These are phyloP conservation scores for Sorex araneus DNA, from an alignment of 2,113 vertebrate species.

Conservation along the genomic window DNA sequence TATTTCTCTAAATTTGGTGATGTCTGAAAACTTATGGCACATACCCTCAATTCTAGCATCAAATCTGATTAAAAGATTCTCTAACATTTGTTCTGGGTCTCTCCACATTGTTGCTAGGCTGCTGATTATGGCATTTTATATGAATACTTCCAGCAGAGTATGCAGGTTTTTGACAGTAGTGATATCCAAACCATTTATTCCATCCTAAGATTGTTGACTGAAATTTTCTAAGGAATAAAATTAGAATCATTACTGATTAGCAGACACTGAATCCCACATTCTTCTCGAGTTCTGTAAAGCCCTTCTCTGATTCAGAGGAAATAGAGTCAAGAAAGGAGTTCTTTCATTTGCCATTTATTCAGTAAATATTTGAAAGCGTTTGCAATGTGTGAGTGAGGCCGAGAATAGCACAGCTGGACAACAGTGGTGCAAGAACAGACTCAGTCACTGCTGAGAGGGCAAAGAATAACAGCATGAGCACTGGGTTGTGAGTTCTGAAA, in stretches of 20 bases:
- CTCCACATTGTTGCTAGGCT: background rate
- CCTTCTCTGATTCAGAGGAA: slow-evolving; percentile 7
- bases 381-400: background rate
- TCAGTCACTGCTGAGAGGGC: background rate
- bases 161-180: slow-evolving; percentile 25
- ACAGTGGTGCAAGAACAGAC: background rate
- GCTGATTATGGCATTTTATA: slow-evolving; percentile 31
- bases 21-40: slow-evolving; percentile 33
- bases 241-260: slow-evolving; percentile 60
- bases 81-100: slow-evolving; percentile 4
- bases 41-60: slow-evolving; percentile 23
- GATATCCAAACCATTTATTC: slow-evolving; percentile 7
- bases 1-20: background rate
- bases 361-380: slow-evolving; percentile 10
- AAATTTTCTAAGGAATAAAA: slow-evolving; percentile 74
- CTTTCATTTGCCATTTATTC: slow-evolving; percentile 43
- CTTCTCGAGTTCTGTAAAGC: slow-evolving; percentile 30
- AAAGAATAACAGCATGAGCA: background rate
- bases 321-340: slow-evolving; percentile 12
- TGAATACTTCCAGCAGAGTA: background rate
- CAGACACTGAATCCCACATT: slow-evolving; percentile 25
- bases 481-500: background rate
- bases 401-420: background rate
- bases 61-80: slow-evolving; percentile 45
- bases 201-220: slow-evolving; percentile 18